Conservation (phyloP, 2,888 invertebrate genomes). For the Meiosimyza platycephala region DNA sequence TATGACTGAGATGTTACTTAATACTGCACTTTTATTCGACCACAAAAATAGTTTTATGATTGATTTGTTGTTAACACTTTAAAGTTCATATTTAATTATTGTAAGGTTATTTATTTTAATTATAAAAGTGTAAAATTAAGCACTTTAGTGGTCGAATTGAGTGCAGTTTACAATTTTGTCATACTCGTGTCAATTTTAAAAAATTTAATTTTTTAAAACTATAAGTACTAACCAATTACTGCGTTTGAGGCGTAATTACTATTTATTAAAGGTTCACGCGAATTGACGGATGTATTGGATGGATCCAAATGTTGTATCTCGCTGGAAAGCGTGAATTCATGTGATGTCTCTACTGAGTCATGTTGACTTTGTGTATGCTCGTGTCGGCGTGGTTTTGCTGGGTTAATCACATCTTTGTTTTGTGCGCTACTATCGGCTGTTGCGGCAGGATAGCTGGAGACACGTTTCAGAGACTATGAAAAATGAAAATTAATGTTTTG, state of each 20-base stretch:
- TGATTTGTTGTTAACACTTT: not conserved
- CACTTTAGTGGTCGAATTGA: too few species aligned
- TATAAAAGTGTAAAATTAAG: too few species aligned
- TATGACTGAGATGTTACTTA: too few species aligned
- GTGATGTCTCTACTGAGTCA: conserved; percentile 69
- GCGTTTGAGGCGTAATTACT: conserved; percentile 58
- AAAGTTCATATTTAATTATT: not conserved
- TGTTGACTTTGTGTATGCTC: conserved; percentile 75
- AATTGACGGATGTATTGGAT: conserved; percentile 66
- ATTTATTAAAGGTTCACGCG: conserved; percentile 75
- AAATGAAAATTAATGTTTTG: too few species aligned
- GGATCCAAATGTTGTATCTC: conserved; percentile 59
- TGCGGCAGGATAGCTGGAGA: conserved; percentile 75
- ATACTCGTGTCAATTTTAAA: too few species aligned
- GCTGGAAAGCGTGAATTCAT: conserved; percentile 62
- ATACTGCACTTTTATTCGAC: too few species aligned
- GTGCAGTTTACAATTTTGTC: too few species aligned
- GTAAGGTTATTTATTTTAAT: not conserved
- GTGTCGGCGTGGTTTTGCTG: conserved; percentile 67
- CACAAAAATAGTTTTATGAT: too few species aligned
- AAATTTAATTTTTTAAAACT: too few species aligned
- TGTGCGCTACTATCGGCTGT: conserved; percentile 66
- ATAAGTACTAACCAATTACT: conserved; percentile 47
- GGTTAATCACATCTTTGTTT: conserved; percentile 65
- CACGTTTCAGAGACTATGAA: conserved; percentile 73